phyloP scores from a whole-genome alignment of 2,888 invertebrate genomes.

The Cynaeus angustus region DNA sequence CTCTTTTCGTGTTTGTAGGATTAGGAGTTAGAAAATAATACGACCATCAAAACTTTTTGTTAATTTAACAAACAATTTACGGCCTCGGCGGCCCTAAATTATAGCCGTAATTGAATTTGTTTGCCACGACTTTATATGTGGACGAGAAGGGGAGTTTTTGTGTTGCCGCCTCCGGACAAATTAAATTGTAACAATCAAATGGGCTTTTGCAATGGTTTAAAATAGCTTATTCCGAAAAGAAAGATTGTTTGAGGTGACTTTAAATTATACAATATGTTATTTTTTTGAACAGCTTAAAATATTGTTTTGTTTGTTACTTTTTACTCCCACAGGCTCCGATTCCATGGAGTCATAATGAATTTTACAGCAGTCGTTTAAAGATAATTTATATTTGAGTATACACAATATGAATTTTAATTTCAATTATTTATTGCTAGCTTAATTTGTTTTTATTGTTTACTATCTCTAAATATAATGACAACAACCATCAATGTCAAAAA shows the following conservation, averaged over 20 bases:
- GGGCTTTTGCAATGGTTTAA: conserved; percentile 1
- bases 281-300: too few species aligned
- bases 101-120: conserved; percentile 48
- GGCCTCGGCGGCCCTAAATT: conserved; percentile 33
- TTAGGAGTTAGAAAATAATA: conserved; percentile 42
- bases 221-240: neutral
- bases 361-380: conserved; percentile 16
- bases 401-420: conserved; percentile 53
- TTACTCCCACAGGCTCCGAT: too few species aligned
- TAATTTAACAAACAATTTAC: conserved; percentile 50
- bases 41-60: conserved; percentile 45
- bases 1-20: conserved; percentile 39
- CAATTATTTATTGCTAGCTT: conserved; percentile 56
- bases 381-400: conserved; percentile 24
- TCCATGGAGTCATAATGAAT: neutral
- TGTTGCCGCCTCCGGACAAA: conserved; percentile 21
- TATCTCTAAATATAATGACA: conserved; percentile 51
- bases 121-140: conserved; percentile 28
- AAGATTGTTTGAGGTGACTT: too few species aligned
- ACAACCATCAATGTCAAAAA: conserved; percentile 60
- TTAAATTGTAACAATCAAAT: conserved; percentile 21
- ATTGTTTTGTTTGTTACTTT: too few species aligned
- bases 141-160: conserved; percentile 18
- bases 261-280: too few species aligned
- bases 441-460: conserved; percentile 60